These are phyloP conservation scores for Metallyticus violacea DNA, from an alignment of 2,888 invertebrate genomes.

Conservation along the genomic window DNA sequence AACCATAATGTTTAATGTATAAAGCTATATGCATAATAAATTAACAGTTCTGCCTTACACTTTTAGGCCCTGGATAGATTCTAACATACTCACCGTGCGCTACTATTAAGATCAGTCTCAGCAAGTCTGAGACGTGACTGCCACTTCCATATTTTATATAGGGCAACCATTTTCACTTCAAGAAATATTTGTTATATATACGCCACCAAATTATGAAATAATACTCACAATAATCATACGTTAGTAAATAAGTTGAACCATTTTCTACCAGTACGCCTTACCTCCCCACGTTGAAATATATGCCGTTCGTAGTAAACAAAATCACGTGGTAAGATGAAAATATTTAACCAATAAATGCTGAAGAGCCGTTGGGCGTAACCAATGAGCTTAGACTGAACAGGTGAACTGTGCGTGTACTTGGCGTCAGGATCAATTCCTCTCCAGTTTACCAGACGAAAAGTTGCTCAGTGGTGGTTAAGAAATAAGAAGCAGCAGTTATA, in stretches of 20 bases:
- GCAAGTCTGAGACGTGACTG: background rate
- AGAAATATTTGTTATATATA: background rate
- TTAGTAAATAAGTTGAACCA: background rate
- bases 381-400: conserved; percentile 28
- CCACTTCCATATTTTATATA: background rate
- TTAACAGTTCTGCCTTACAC: background rate
- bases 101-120: background rate
- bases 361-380: conserved; percentile 22
- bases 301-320: conserved; percentile 33
- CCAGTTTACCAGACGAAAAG: background rate
- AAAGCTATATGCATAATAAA: too few relatives aligned
- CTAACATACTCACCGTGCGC: background rate
- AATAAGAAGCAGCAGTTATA: background rate
- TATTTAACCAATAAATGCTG: conserved; percentile 23
- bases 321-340: conserved; percentile 31
- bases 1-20: too few relatives aligned
- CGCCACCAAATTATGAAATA: background rate
- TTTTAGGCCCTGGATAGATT: background rate
- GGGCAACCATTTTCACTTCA: background rate
- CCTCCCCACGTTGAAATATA: background rate
- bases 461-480: background rate
- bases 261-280: background rate
- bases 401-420: conserved; percentile 31
- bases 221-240: too few relatives aligned
- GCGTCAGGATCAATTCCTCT: conserved; percentile 24